These are phyloP conservation scores for Scytalopus superciliaris DNA, from an alignment of 2,113 vertebrate genomes.

Conservation along the genomic window DNA sequence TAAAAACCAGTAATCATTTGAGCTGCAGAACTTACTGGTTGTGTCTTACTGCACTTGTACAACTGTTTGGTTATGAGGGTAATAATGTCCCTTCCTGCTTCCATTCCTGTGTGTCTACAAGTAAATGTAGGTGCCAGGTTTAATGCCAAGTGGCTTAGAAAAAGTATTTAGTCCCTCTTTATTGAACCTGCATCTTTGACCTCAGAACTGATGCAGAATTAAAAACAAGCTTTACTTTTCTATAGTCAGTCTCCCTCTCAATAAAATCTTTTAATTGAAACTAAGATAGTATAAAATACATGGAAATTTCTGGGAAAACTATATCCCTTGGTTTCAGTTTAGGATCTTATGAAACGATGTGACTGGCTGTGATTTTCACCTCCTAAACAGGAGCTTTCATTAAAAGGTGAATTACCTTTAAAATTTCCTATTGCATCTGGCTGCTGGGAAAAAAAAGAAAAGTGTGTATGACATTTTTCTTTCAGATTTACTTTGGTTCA, in stretches of 20 bases:
- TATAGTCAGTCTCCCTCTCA: background rate
- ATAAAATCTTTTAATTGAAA: background rate
- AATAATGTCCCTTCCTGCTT: background rate
- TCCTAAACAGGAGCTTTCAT: background rate
- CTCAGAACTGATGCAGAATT: background rate
- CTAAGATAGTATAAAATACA: background rate
- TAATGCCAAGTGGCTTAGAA: background rate
- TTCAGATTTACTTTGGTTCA: conserved; percentile 94
- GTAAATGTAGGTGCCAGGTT: background rate
- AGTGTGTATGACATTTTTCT: background rate
- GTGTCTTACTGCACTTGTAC: background rate
- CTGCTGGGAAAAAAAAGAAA: conserved; percentile 11
- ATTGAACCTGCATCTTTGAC: background rate
- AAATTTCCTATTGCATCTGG: background rate
- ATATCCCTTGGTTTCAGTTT: background rate
- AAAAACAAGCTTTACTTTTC: background rate
- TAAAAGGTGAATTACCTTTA: background rate
- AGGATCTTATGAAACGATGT: background rate
- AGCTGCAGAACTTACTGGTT: background rate
- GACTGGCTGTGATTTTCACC: background rate
- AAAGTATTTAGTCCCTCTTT: background rate
- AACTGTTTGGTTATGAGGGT: background rate
- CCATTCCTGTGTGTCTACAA: background rate
- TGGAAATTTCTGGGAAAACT: background rate
- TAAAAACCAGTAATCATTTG: background rate